A percentile compares a stretch with the other conserved stretches of the same genome.
phyloP scores from a whole-genome alignment of 2,113 vertebrate genomes.

The Gadus chalcogrammus region DNA sequence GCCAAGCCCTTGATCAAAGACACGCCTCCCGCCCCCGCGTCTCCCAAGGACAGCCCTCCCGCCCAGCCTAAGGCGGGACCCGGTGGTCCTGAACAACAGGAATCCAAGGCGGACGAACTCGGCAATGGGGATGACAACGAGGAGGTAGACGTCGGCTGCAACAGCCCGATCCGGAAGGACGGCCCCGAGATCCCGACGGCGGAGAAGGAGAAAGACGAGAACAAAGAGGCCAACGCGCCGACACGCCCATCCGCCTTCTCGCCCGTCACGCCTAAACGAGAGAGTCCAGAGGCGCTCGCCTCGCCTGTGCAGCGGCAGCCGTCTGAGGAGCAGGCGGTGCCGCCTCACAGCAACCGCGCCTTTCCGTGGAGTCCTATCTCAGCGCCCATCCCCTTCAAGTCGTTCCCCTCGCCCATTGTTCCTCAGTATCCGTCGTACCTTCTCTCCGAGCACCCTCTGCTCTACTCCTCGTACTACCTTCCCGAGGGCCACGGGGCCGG shows the following conservation, averaged over 20 bases:
- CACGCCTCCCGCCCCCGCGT: conserved; percentile 1
- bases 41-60: conserved; percentile 36
- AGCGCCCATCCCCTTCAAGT: conserved; percentile 72
- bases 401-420: conserved; percentile 72
- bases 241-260: conserved; percentile 82
- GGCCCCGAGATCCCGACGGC: conserved; percentile 33
- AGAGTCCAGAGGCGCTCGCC: conserved; percentile 52
- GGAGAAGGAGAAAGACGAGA: conserved; percentile 30
- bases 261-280: conserved; percentile 61
- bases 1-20: conserved; percentile 47
- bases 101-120: conserved; percentile 10
- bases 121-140: conserved; percentile 33
- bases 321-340: conserved; percentile 52
- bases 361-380: conserved; percentile 76
- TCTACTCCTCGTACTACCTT: conserved; percentile 80
- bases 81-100: conserved; percentile 50
- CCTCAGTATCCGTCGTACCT: conserved; percentile 81
- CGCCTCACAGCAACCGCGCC: conserved; percentile 62
- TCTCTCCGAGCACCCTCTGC: conserved; percentile 75
- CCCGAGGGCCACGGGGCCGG: conserved; percentile 57
- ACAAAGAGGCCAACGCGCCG: conserved; percentile 27
- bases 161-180: conserved; percentile 38
- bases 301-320: conserved; percentile 50
- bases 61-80: conserved; percentile 31
- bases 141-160: conserved; percentile 41